A percentile compares a stretch with the other conserved stretches of the same genome.
phyloP scores from a whole-genome alignment of 2,888 invertebrate species.

The Xestia sexstrigata region DNA sequence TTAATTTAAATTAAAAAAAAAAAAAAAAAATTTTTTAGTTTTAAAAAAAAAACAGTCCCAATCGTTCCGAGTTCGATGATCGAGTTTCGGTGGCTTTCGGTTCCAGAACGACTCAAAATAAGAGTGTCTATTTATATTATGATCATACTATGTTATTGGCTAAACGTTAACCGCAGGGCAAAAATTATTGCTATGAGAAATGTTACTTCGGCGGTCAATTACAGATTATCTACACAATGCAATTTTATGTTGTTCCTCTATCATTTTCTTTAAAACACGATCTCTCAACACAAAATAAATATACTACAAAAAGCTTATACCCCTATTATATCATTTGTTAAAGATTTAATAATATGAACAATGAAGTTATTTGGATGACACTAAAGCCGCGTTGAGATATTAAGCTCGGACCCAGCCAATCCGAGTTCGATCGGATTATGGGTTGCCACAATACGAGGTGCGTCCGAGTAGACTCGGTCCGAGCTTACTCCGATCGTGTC shows the following conservation, averaged over 20 bases:
- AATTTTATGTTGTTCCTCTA: conserved; percentile 66
- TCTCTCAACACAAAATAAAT: conserved; percentile 84
- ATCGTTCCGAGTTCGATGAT: no score
- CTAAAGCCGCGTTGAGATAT: not conserved
- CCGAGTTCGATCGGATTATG: no score
- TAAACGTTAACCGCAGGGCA: not conserved
- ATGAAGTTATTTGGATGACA: conserved; percentile 64
- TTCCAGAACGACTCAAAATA: no score
- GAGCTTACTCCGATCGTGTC: no score
- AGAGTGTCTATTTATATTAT: not conserved
- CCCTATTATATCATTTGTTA: conserved; percentile 67
- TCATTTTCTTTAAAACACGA: conserved; percentile 74
- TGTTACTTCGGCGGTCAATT: conserved; percentile 19
- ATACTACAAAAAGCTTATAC: conserved; percentile 78
- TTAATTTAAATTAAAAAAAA: no score
- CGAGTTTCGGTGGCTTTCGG: no score
- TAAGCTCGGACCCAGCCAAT: no score
- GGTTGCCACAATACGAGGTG: no score
- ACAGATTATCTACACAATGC: conserved; percentile 48
- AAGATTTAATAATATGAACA: conserved; percentile 63
- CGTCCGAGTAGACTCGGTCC: no score
- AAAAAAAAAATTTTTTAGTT: no score
- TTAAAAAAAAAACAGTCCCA: no score
- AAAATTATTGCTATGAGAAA: not conserved
- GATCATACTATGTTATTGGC: not conserved